These are phyloP conservation scores for Ectropis grisescens DNA, from an alignment of 1,140 invertebrate species.

Conservation along the genomic window DNA sequence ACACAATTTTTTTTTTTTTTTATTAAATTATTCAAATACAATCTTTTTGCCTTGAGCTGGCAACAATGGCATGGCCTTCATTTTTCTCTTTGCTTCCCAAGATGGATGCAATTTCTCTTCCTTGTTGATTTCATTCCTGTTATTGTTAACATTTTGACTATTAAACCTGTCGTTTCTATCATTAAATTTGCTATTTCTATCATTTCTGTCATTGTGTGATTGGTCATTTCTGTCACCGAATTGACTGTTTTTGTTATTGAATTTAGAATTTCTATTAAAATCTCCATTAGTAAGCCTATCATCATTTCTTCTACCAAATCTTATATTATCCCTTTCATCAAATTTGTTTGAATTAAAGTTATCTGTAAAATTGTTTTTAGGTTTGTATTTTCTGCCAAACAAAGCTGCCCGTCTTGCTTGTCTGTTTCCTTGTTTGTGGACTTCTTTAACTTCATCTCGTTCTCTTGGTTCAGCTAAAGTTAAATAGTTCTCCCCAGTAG, in stretches of 20 bases:
- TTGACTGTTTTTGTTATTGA: slow-evolving; percentile 11
- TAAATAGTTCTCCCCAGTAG: slow-evolving; percentile 70
- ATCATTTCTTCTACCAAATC: slow-evolving; percentile 15
- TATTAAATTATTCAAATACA: slow-evolving; percentile 60
- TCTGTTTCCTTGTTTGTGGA: slow-evolving; percentile 52
- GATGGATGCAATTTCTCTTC: slow-evolving; percentile 72
- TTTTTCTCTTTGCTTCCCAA: slow-evolving; percentile 72
- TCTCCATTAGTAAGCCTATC: slow-evolving; percentile 12
- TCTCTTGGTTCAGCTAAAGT: slow-evolving; percentile 64
- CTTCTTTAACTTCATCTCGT: slow-evolving; percentile 55
- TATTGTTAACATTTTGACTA: slow-evolving; percentile 9
- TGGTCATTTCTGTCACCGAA: slow-evolving; percentile 13
- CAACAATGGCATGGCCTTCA: slow-evolving; percentile 46
- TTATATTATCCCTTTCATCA: slow-evolving; percentile 10
- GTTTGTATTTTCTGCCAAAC: slow-evolving; percentile 52
- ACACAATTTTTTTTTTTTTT: slow-evolving; percentile 3
- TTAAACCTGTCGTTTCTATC: slow-evolving; percentile 12
- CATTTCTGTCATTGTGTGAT: slow-evolving; percentile 3
- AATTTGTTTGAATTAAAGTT: slow-evolving; percentile 15
- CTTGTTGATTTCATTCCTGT: slow-evolving; percentile 12
- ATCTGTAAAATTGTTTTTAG: slow-evolving; percentile 18
- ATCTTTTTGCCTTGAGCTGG: slow-evolving; percentile 65
- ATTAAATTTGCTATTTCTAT: slow-evolving; percentile 1
- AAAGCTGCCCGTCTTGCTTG: slow-evolving; percentile 52
- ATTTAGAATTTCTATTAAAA: slow-evolving; percentile 13